phyloP scores from a whole-genome alignment of 2,888 invertebrate genomes.

The Phasia obesa region DNA sequence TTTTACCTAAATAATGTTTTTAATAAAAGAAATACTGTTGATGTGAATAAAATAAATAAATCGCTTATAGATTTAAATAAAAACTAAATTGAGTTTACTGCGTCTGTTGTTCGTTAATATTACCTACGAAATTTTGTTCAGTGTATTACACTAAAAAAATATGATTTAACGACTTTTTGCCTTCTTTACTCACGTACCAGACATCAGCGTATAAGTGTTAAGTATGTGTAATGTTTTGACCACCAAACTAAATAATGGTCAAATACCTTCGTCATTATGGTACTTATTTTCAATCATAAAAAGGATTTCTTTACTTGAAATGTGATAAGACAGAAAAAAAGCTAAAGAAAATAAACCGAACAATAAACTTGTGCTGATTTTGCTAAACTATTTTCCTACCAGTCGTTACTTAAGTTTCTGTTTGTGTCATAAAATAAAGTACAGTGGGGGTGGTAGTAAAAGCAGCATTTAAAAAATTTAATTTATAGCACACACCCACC shows the following conservation, averaged over 20 bases:
- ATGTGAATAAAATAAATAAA: no score
- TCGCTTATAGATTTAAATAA: no score
- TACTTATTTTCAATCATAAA: slow-evolving; percentile 27
- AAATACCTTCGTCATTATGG: slow-evolving; percentile 58
- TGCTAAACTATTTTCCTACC: neutral
- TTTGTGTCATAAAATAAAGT: neutral
- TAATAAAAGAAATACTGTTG: no score
- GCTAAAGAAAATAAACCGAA: slow-evolving; percentile 9
- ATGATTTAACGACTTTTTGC: slow-evolving; percentile 4
- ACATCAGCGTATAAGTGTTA: neutral
- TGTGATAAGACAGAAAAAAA: neutral
- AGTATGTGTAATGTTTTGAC: neutral
- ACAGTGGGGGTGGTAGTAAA: neutral
- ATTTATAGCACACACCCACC: no score
- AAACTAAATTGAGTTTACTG: no score
- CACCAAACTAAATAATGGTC: slow-evolving; percentile 34
- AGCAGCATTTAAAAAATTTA: no score
- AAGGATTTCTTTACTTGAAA: slow-evolving; percentile 21
- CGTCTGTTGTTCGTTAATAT: no score
- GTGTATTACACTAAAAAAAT: neutral
- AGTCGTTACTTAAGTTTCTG: neutral
- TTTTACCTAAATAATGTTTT: no score
- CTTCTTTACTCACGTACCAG: neutral
- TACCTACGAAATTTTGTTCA: no score
- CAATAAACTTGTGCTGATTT: slow-evolving; percentile 48